A percentile compares a stretch with the other conserved stretches of the same genome.
phyloP scores from a whole-genome alignment of 2,888 invertebrate genomes.

The Cerastis leucographa region DNA sequence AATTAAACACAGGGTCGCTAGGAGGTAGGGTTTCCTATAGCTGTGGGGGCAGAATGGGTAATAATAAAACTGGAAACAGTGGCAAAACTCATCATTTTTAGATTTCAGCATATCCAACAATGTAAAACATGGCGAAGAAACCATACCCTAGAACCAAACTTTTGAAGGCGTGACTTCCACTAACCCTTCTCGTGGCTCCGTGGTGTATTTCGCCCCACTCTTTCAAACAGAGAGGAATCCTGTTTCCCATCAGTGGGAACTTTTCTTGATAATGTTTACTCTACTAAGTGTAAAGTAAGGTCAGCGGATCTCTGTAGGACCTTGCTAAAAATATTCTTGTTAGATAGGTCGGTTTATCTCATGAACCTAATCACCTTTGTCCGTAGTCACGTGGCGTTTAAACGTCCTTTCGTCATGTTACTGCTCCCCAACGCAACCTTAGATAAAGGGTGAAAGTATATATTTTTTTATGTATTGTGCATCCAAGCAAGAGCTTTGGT shows the following conservation, averaged over 20 bases:
- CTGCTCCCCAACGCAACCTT: neutral
- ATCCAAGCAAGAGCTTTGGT: neutral
- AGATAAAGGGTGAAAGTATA: neutral
- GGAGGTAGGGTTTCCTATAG: neutral
- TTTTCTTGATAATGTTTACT: neutral
- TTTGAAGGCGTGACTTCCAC: neutral
- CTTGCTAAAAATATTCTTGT: neutral
- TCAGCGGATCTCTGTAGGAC: neutral
- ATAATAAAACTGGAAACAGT: neutral
- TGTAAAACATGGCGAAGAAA: neutral
- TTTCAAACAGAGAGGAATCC: neutral
- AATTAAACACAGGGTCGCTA: neutral
- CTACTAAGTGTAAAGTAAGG: neutral
- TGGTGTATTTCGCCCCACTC: neutral
- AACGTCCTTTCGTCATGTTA: neutral
- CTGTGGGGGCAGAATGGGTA: neutral
- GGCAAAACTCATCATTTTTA: neutral
- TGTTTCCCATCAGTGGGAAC: neutral
- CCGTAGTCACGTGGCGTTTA: constrained; percentile 37
- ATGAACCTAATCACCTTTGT: constrained; percentile 11
- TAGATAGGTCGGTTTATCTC: neutral
- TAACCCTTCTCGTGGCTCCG: neutral
- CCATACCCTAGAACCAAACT: neutral
- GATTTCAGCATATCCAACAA: neutral
- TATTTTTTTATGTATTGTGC: neutral